A percentile compares a stretch with the other conserved stretches of the same genome.
Evolutionary conservation across 2,113 vertebrate genomes (phyloP).

Genomic region (Atherinomorus stipes): DNA sequence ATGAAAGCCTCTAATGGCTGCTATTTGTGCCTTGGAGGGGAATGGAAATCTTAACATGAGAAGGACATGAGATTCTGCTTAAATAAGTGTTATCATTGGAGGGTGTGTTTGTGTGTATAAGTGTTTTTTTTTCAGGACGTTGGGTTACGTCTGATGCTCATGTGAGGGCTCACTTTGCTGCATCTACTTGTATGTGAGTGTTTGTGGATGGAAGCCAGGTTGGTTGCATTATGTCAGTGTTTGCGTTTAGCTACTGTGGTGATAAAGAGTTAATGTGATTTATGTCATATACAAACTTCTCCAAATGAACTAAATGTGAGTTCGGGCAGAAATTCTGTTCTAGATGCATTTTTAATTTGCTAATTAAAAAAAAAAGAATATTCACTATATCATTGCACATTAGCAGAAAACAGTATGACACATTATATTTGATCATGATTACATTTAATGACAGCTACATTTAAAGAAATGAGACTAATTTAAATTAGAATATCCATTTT

Average conservation of each 20-base stretch:
- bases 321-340: conserved; percentile 16
- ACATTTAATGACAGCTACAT: neutral
- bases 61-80: conserved; percentile 38
- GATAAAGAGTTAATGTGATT: conserved; percentile 33
- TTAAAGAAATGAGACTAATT: conserved; percentile 8
- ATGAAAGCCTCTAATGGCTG: conserved; percentile 64
- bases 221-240: conserved; percentile 10
- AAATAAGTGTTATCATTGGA: conserved; percentile 32
- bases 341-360: conserved; percentile 7
- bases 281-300: neutral
- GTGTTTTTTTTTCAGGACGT: conserved; percentile 10
- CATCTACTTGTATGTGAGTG: neutral
- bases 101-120: conserved; percentile 7
- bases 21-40: conserved; percentile 27
- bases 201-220: conserved; percentile 27
- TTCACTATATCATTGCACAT: neutral
- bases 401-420: neutral
- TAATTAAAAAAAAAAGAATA: conserved; percentile 5
- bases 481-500: neutral
- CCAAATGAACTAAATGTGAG: conserved; percentile 18
- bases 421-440: neutral
- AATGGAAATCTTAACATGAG: conserved; percentile 31
- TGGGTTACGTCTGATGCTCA: neutral
- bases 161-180: neutral
- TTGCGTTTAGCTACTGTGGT: neutral